Evolutionary conservation across 2,888 invertebrate genomes (phyloP).

Genomic region (Drosophila demipolita): DNA sequence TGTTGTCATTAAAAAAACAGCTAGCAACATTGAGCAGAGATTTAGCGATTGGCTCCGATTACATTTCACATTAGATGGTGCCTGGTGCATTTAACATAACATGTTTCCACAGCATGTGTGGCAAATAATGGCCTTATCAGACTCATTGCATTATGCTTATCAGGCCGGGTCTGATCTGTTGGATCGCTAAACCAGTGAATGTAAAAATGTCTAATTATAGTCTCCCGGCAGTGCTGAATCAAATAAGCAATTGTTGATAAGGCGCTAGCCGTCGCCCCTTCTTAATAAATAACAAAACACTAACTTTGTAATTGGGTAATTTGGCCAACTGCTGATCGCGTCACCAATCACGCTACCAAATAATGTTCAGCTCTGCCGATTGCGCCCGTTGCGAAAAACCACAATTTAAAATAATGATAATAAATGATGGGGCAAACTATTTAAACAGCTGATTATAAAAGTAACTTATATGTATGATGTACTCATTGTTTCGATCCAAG

Average conservation of each 20-base stretch:
- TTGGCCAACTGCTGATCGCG: constrained; percentile 26
- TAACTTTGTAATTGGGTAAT: constrained; percentile 28
- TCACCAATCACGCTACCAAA: constrained; percentile 11
- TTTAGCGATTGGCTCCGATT: constrained; percentile 25
- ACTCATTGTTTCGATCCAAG: background rate
- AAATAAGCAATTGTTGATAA: constrained; percentile 51
- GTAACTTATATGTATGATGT: background rate
- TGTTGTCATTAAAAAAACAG: constrained; percentile 19
- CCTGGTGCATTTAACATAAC: constrained; percentile 54
- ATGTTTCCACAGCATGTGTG: constrained; percentile 33
- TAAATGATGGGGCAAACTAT: background rate
- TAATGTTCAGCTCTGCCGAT: constrained; percentile 35
- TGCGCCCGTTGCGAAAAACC: background rate
- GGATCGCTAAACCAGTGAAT: constrained; percentile 19
- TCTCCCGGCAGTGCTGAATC: constrained; percentile 16
- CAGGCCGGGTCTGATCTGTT: constrained; percentile 18
- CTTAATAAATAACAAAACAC: constrained; percentile 15
- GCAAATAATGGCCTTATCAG: constrained; percentile 14
- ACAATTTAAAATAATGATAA: no score
- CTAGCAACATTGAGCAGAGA: constrained; percentile 42
- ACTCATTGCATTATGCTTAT: constrained; percentile 19
- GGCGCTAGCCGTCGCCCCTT: constrained; percentile 47
- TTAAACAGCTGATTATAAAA: background rate
- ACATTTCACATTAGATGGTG: constrained; percentile 23
- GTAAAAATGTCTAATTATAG: constrained; percentile 47